Evolutionary conservation across 2,797 vertebrate genomes (phyloP), one percentile per base, ranked within the genome.

Genomic region (Betta splendens): DNA sequence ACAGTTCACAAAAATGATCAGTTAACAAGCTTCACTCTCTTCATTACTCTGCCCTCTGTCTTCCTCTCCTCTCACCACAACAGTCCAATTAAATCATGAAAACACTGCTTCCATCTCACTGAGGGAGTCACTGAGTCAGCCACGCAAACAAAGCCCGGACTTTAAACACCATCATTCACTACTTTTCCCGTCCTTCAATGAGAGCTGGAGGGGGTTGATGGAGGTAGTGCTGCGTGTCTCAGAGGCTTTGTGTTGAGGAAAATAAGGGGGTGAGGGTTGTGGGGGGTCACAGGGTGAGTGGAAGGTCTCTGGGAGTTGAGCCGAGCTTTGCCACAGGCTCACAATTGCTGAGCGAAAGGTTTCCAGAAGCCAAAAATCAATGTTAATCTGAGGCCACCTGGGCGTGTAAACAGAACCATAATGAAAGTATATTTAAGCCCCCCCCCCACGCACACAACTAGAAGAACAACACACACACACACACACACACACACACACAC

Each of bases 311-410:
- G 12, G 42, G 42, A 55, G 63, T 37, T 15, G 16, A 50, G 55
- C 25, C 5, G 23, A 63, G 55, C 29, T 37, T 64, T 4, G 76
- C 77, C 45, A 32, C 57, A 31, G 82, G 82, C 65, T 60, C 4
- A 3, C 53, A 49, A 48, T 73, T 67, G 64, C 49, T 70, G 69
- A 75, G 74, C 43, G 1, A 83, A 65, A 77, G 72, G 44, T 75
- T 79, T 83, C 57, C 69, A 72, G 55, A 56, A 77, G 75, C 55
- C 42, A 53, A 84, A 85, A 87, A 85, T 87, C 81, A 84, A 87
- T 84, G 83, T 77, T 84, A 82, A 85, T 87, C 79, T 82, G 81
- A 72, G 81, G 73, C 73, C 75, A 77, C 79, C 77, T 79, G 79
- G 72, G 75, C 40, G 35, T 78, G 70, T 81, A 81, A 83, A 86